A percentile compares a stretch with the other conserved stretches of the same genome.
These are phyloP conservation scores for Sebastes steindachneri DNA, from an alignment of 2,797 vertebrate species.

Conservation along the genomic window DNA sequence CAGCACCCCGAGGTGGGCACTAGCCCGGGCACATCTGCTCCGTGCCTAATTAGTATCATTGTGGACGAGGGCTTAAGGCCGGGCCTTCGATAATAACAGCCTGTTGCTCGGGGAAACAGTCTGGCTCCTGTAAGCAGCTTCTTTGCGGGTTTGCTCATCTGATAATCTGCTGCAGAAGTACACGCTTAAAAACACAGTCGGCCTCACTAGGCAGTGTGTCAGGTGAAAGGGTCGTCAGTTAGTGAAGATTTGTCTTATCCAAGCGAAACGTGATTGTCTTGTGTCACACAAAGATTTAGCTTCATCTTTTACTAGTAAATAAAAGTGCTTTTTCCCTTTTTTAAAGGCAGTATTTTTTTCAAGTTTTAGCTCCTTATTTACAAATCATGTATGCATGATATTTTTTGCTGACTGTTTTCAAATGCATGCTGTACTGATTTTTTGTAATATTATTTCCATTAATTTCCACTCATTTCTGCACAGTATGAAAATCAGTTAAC, in stretches of 20 bases:
- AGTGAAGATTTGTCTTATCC: not conserved
- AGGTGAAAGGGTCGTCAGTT: not conserved
- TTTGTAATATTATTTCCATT: not conserved
- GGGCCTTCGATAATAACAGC: slow-evolving; percentile 72
- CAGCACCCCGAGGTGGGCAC: slow-evolving; percentile 69
- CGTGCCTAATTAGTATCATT: slow-evolving; percentile 78
- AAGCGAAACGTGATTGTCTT: not conserved
- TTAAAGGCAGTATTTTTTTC: not conserved
- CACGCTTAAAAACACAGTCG: slow-evolving; percentile 19
- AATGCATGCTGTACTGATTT: not conserved
- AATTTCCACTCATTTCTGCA: not conserved
- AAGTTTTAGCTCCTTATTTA: not conserved
- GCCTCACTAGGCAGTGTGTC: not conserved
- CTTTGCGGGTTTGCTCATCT: slow-evolving; percentile 55
- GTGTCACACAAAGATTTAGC: not conserved
- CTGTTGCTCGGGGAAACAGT: slow-evolving; percentile 78
- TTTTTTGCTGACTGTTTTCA: not conserved
- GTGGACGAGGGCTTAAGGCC: slow-evolving; percentile 66
- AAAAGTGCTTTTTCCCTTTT: not conserved
- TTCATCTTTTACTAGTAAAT: not conserved
- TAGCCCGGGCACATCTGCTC: slow-evolving; percentile 72
- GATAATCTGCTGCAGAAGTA: slow-evolving; percentile 61
- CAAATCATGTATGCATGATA: not conserved
- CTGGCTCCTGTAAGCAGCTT: slow-evolving; percentile 65
- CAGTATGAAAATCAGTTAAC: not conserved